Base-by-base conservation (phyloP, 1,140 invertebrate species). In the Halesus radiatus region DNA sequence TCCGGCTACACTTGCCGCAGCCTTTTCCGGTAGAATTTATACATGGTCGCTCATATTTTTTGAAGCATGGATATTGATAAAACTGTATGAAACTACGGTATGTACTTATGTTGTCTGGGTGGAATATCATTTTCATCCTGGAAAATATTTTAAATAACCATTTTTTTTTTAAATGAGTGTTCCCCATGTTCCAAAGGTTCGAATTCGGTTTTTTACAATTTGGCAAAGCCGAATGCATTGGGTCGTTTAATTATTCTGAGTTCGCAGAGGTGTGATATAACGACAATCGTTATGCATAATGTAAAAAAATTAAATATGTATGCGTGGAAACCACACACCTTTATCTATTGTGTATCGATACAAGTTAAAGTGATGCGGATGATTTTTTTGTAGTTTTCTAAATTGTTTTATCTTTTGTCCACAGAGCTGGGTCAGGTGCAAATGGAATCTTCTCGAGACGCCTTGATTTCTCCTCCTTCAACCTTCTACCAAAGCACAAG, bases 381-480 rank as follows among this genome's bases (percentile, higher is more conserved):
- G 37, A 45, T 0, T 45, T 45, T 45, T 45, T 1, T 13, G 1
- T 5, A 45, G 8, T 13, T 8, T 45, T 45, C 23, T 32, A 56
- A 62, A 62, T 60, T 72, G 32, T 53, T 32, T 54, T 68, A 84
- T 70, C 84, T 84, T 78, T 85, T 88, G 84, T 84, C 91, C 92
- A 20, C 92, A 97, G 96, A 86, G 94, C 96, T 88, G 95, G 94
- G 81, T 95, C 95, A 85, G 95, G 95, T 76, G 96, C 95, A 52
- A 97, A 96, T 86, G 95, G 95, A 29, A 96, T 98, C 84, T 98
- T 98, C 88, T 95, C 94, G 23, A 93, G 96, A 83, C 94, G 98
- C 80, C 90, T 95, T 85, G 97, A 99, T 90, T 97, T 98, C 91
- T 97, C 96, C 84, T 96, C 96, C 50, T 99, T 99, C 92, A 98